These are phyloP conservation scores for Phytoseiulus persimilis DNA, from an alignment of 2,888 invertebrate genomes.

Conservation along the genomic window DNA sequence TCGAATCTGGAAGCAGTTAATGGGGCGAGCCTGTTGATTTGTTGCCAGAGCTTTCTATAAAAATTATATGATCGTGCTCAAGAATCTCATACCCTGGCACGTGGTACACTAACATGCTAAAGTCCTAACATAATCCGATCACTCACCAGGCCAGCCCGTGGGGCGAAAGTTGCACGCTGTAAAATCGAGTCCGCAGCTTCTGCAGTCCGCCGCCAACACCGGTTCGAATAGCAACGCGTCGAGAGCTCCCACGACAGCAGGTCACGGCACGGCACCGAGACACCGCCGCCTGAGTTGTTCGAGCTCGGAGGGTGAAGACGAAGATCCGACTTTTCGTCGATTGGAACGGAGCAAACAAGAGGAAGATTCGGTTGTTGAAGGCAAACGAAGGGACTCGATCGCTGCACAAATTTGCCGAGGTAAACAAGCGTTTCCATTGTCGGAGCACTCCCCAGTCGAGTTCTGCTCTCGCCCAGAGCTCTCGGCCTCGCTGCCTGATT, in stretches of 20 bases:
- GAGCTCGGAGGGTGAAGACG: conserved; percentile 30
- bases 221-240: background rate
- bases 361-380: conserved; percentile 16
- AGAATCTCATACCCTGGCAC: background rate
- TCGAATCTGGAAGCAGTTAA: no score
- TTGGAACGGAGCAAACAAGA: conserved; percentile 36
- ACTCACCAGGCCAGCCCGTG: conserved; percentile 34
- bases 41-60: no score
- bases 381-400: conserved; percentile 27
- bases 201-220: conserved; percentile 19
- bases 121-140: background rate
- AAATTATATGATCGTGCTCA: background rate
- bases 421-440: background rate
- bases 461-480: background rate
- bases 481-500: no score
- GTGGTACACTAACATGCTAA: background rate
- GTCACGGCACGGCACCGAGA: conserved; percentile 9
- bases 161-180: conserved; percentile 38
- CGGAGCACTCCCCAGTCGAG: background rate
- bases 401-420: conserved; percentile 33
- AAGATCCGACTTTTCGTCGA: conserved; percentile 23
- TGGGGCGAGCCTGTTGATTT: no score
- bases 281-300: conserved; percentile 31
- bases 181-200: conserved; percentile 37
- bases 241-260: background rate